Conservation (phyloP, 2,888 invertebrate species). For the Cordylochernes scorpioides region DNA sequence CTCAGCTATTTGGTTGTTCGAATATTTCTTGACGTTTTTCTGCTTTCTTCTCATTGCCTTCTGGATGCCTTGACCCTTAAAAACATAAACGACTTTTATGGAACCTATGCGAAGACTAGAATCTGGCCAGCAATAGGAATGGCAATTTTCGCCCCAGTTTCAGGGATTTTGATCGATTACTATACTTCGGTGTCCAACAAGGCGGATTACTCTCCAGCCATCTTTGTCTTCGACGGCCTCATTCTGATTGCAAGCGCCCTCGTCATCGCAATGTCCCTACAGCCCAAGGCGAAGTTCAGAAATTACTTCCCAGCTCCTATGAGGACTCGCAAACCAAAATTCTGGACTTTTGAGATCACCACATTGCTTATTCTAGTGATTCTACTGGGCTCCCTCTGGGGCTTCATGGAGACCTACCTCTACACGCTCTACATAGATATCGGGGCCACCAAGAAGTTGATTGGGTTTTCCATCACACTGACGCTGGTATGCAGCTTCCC, state of each 20-base stretch:
- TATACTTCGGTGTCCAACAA: constrained; percentile 7
- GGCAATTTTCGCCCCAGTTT: constrained; percentile 12
- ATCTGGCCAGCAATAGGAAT: constrained; percentile 13
- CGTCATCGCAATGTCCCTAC: constrained; percentile 12
- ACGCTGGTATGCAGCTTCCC: constrained; percentile 11
- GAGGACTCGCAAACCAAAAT: constrained; percentile 3
- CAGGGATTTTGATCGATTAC: constrained; percentile 14
- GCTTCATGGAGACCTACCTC: constrained; percentile 46
- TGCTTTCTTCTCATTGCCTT: constrained; percentile 32
- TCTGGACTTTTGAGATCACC: constrained; percentile 7
- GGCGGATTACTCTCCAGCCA: constrained; percentile 14
- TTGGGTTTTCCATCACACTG: constrained; percentile 11
- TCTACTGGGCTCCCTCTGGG: constrained; percentile 48
- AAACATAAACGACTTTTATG: constrained; percentile 10
- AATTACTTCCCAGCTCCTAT: constrained; percentile 3
- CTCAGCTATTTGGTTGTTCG: constrained; percentile 36
- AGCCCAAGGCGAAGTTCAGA: constrained; percentile 3
- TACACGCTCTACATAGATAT: constrained; percentile 17
- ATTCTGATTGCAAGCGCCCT: constrained; percentile 12
- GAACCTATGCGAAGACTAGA: constrained; percentile 8
- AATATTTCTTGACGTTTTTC: constrained; percentile 45
- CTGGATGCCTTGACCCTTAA: constrained; percentile 15
- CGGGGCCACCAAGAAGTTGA: constrained; percentile 7
- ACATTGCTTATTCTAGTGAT: constrained; percentile 27
- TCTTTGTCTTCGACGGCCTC: constrained; percentile 14